Conservation (phyloP, 2,888 invertebrate genomes). For the Antheraea assamensis region DNA sequence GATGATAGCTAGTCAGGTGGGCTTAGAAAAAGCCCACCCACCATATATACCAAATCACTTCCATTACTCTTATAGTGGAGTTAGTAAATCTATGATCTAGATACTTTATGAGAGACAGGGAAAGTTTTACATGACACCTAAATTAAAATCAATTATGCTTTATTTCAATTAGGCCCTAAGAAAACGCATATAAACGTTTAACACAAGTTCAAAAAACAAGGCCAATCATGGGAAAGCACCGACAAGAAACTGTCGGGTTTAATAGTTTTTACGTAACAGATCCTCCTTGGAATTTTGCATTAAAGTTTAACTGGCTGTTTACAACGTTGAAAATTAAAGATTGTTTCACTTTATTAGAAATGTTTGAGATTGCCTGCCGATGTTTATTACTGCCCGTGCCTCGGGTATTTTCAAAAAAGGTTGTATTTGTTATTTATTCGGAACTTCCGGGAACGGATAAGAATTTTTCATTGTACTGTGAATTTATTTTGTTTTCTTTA, state of each 20-base stretch:
- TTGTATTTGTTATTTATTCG: not conserved
- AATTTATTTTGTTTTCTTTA: not conserved
- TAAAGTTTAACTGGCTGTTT: not conserved
- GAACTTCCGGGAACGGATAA: not conserved
- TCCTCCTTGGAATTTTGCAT: conserved; percentile 27
- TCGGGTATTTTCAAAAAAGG: conserved; percentile 5
- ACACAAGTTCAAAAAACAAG: too few species aligned
- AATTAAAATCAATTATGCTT: too few species aligned
- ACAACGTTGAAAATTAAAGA: not conserved
- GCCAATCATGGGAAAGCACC: too few species aligned
- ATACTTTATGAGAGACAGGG: too few species aligned
- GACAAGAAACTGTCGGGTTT: not conserved
- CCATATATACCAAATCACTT: too few species aligned
- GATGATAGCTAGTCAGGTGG: too few species aligned
- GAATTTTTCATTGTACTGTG: conserved; percentile 1
- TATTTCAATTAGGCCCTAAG: too few species aligned
- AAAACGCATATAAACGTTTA: too few species aligned
- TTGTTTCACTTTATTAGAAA: conserved; percentile 15
- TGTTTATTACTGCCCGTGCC: conserved; percentile 1
- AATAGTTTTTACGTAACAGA: not conserved
- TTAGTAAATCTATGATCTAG: too few species aligned
- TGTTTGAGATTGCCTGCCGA: conserved; percentile 12
- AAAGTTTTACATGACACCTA: too few species aligned
- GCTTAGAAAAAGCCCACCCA: too few species aligned
- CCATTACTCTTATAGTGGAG: too few species aligned